Base-by-base conservation (phyloP, 2,888 invertebrate species). In the Megaustenia siamemsis region DNA sequence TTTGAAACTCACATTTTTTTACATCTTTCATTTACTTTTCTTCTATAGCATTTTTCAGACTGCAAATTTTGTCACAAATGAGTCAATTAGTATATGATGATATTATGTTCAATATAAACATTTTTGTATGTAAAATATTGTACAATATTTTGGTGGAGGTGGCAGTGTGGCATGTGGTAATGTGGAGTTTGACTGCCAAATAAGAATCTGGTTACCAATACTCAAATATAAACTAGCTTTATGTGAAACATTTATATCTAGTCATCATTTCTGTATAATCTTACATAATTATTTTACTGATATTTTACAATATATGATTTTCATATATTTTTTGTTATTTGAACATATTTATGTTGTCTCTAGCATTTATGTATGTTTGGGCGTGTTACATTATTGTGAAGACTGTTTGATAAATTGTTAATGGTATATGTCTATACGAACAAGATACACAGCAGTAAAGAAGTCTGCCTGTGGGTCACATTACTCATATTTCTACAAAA, bases 221-320 rank as follows among this genome's bases (percentile, higher is more conserved):
- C 90, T 92, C 90, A 90, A 88, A 87, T 86, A 38, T 89, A n/a
- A n/a, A 86, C 88, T 88, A 89, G 90, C 90, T 92, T 91, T 90
- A 92, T 91, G 89, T 90, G 89, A 90, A 91, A 90, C 90, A 91
- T 90, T 88, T 86, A 85, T 87, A 88, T 92, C 92, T 92, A 92
- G 92, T 92, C 92, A 89, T 88, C 89, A 88, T 88, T 87, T 89
- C 87, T 89, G 88, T 89, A 86, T 88, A 87, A 83, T 87, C 83
- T 89, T 90, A 78, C 76, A 40, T 78, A 69, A 63, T 73, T 60
- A 63, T 35, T 77, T 18, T 69, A 69, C 40, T 40, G 43, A 83
- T 78, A 71, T 84, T 84, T 76, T 83, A 75, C 63, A 60, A 18
- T 2, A 32, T 75, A 53, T 38, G 24, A 38, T 43, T 43, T 60